Evolutionary conservation across 2,888 invertebrate genomes (phyloP).

Genomic region (Antheraea yamamai): DNA sequence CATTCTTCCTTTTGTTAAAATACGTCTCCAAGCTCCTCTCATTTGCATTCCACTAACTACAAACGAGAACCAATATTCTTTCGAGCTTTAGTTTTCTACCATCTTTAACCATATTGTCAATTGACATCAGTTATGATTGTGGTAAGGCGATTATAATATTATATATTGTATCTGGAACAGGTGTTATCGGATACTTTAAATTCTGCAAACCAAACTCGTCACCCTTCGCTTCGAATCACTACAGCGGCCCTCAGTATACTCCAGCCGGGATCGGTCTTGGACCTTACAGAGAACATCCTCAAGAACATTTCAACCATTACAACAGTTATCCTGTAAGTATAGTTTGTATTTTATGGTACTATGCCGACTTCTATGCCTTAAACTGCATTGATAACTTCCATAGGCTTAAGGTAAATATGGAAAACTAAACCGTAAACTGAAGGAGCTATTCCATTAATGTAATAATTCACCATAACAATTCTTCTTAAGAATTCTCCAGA

Average conservation of each 20-base stretch:
- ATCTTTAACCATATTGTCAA: not conserved
- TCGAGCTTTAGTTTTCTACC: not conserved
- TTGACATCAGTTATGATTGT: not conserved
- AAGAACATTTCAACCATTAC: constrained; percentile 64
- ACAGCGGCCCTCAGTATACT: constrained; percentile 86
- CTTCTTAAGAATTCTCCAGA: no score
- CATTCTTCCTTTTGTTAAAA: not conserved
- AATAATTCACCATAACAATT: no score
- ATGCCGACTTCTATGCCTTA: not conserved
- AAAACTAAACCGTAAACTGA: no score
- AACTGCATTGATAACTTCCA: not conserved
- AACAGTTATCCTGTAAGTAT: constrained; percentile 71
- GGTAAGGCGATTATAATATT: not conserved
- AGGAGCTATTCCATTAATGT: no score
- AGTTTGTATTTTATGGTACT: not conserved
- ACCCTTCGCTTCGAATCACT: constrained; percentile 71
- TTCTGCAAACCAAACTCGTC: constrained; percentile 88
- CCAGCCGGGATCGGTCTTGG: constrained; percentile 88
- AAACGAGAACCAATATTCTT: not conserved
- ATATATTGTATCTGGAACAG: constrained; percentile 51
- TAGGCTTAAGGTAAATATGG: no score
- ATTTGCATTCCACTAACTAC: not conserved
- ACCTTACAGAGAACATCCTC: constrained; percentile 76
- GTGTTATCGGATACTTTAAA: constrained; percentile 92
- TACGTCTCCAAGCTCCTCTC: not conserved